phyloP scores from a whole-genome alignment of 1,140 invertebrate species.

The Diachasma alloeum region DNA sequence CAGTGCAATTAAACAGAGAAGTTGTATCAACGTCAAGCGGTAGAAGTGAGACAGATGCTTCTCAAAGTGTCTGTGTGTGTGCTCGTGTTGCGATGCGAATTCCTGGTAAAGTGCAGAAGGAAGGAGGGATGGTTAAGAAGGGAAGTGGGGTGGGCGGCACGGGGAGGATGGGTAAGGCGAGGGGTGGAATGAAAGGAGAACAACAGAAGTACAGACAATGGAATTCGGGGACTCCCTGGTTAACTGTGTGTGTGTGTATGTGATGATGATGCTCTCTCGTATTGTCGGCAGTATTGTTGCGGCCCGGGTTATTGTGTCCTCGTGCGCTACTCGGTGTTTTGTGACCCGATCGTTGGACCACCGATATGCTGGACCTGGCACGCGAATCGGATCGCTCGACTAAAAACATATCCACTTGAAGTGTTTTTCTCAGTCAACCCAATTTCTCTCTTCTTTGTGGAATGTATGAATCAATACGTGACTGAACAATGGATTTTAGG shows the following conservation, averaged over 20 bases:
- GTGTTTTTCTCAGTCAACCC: background rate
- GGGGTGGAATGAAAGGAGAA: constrained; percentile 55
- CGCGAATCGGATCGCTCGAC: background rate
- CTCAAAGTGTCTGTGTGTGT: background rate
- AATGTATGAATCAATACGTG: background rate
- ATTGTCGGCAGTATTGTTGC: constrained; percentile 60
- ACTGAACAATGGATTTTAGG: background rate
- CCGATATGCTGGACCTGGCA: background rate
- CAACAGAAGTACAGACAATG: constrained; percentile 61
- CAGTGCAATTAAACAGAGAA: constrained; percentile 18
- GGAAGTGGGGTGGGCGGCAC: background rate
- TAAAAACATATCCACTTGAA: background rate
- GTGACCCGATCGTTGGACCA: constrained; percentile 50
- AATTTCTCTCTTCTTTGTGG: background rate
- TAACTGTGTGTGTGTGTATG: constrained; percentile 14
- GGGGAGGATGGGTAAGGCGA: constrained; percentile 36
- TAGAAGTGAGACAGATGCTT: background rate
- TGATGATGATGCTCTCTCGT: constrained; percentile 44
- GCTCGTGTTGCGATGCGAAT: background rate
- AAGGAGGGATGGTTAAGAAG: background rate
- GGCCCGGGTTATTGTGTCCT: constrained; percentile 57
- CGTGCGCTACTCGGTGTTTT: constrained; percentile 48
- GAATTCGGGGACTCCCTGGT: constrained; percentile 46
- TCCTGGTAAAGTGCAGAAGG: constrained; percentile 14
- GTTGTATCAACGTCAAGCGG: background rate